Evolutionary conservation across 1,140 invertebrate genomes (phyloP).

Genomic region (Drosophila bocqueti): DNA sequence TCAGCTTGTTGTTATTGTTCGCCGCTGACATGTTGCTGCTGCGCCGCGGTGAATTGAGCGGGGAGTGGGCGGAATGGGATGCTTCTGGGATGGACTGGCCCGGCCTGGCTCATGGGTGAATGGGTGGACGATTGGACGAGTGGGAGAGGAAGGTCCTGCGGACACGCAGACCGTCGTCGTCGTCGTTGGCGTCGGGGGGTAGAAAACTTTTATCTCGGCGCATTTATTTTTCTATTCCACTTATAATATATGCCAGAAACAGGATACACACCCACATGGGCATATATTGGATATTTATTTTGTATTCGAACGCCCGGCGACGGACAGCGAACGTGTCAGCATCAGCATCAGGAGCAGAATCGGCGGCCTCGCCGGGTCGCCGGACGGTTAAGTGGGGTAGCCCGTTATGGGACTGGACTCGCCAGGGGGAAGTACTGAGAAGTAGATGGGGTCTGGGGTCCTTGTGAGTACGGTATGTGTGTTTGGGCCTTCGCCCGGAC

Average conservation of each 20-base stretch:
- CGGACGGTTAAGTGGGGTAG: slow-evolving; percentile 68
- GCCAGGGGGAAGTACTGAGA: not conserved
- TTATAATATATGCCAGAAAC: slow-evolving; percentile 85
- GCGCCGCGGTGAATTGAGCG: slow-evolving; percentile 75
- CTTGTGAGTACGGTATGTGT: slow-evolving; percentile 20
- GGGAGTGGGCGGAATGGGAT: slow-evolving; percentile 34
- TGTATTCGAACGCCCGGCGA: slow-evolving; percentile 78
- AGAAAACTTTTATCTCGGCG: slow-evolving; percentile 81
- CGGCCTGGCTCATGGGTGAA: slow-evolving; percentile 6
- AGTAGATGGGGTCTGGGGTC: slow-evolving; percentile 2
- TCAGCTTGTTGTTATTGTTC: slow-evolving; percentile 57
- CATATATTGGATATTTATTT: slow-evolving; percentile 85
- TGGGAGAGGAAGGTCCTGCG: slow-evolving; percentile 17
- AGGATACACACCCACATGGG: slow-evolving; percentile 83
- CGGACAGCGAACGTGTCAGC: slow-evolving; percentile 79
- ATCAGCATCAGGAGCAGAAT: slow-evolving; percentile 57
- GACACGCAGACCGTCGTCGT: slow-evolving; percentile 30
- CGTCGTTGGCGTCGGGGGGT: slow-evolving; percentile 13
- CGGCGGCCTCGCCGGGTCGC: slow-evolving; percentile 56
- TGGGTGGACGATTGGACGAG: slow-evolving; percentile 1
- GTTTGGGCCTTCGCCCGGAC: slow-evolving; percentile 65
- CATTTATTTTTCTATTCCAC: slow-evolving; percentile 85
- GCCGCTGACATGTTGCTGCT: slow-evolving; percentile 78
- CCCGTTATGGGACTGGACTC: slow-evolving; percentile 51
- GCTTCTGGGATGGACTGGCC: slow-evolving; percentile 6